phyloP scores from a whole-genome alignment of 2,888 invertebrate species.

The Drosophila cognata region DNA sequence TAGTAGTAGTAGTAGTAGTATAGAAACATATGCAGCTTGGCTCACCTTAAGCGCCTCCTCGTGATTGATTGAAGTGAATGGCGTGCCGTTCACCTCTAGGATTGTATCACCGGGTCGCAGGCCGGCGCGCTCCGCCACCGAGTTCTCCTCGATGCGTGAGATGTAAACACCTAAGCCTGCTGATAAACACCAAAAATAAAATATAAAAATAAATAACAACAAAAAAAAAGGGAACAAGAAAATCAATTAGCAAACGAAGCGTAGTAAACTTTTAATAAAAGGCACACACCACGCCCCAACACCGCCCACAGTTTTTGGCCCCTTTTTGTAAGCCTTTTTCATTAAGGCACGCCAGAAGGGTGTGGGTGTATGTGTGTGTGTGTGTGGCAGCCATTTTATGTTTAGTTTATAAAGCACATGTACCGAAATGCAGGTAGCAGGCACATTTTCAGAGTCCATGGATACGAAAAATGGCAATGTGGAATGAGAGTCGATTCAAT shows the following conservation, averaged over 20 bases:
- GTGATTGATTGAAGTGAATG: slow-evolving; percentile 96
- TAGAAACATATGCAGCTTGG: slow-evolving; percentile 44
- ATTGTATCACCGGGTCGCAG: slow-evolving; percentile 97
- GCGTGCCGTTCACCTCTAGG: slow-evolving; percentile 96
- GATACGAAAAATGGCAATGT: slow-evolving; percentile 46
- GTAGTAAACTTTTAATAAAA: slow-evolving; percentile 70
- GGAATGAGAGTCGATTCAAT: slow-evolving; percentile 62
- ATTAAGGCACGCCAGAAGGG: slow-evolving; percentile 33
- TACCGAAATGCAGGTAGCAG: slow-evolving; percentile 41
- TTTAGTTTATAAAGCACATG: slow-evolving; percentile 74
- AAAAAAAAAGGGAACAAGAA: slow-evolving; percentile 16
- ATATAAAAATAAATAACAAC: background rate
- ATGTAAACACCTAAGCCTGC: slow-evolving; percentile 95
- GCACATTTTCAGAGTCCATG: slow-evolving; percentile 22
- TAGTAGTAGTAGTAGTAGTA: slow-evolving; percentile 15
- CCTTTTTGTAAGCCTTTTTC: slow-evolving; percentile 62
- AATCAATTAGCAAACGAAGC: slow-evolving; percentile 69
- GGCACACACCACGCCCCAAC: slow-evolving; percentile 17
- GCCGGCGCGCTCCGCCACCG: slow-evolving; percentile 94
- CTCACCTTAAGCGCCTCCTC: slow-evolving; percentile 95
- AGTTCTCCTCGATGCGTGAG: slow-evolving; percentile 95
- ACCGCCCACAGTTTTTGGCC: slow-evolving; percentile 25
- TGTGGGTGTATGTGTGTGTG: slow-evolving; percentile 21
- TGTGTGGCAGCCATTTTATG: slow-evolving; percentile 65
- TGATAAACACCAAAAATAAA: slow-evolving; percentile 17